Percentiles rank a stretch among this genome's conserved stretches.
These are phyloP conservation scores for Cirrhinus mrigala DNA, from an alignment of 2,797 vertebrate species.

Conservation along the genomic window DNA sequence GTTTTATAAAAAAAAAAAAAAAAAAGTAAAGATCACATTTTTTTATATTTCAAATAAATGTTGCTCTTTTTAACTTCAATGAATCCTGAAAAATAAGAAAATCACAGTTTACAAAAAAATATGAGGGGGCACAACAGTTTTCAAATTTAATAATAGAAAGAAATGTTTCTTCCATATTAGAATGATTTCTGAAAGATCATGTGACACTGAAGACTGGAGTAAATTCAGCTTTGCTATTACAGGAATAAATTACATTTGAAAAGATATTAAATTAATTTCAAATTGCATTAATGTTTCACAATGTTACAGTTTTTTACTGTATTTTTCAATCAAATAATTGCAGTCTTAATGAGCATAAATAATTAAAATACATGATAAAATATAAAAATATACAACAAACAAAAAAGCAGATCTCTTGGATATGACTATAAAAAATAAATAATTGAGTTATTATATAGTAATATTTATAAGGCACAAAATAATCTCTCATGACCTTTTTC, in stretches of 20 bases:
- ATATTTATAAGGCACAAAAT: neutral
- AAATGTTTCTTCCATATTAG: neutral
- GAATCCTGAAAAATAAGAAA: neutral
- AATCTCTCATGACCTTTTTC: neutral
- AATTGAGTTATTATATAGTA: neutral
- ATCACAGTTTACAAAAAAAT: neutral
- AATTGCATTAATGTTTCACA: too few species aligned
- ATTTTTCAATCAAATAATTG: too few species aligned
- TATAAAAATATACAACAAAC: too few species aligned
- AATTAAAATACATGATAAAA: too few species aligned
- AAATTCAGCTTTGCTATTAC: too few species aligned
- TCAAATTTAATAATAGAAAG: neutral
- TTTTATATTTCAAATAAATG: neutral
- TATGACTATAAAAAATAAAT: neutral
- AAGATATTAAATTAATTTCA: too few species aligned
- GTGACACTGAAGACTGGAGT: too few species aligned
- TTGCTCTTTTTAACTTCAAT: neutral
- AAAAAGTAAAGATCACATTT: too few species aligned
- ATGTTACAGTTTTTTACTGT: too few species aligned
- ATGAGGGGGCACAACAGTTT: neutral
- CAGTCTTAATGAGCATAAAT: too few species aligned
- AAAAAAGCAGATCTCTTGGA: neutral
- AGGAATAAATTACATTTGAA: too few species aligned
- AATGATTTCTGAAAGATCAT: neutral
- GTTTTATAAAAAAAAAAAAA: too few species aligned